Percentiles rank a stretch among this genome's conserved stretches.
phyloP scores from a whole-genome alignment of 2,113 vertebrate genomes.

The Agelaius tricolor region DNA sequence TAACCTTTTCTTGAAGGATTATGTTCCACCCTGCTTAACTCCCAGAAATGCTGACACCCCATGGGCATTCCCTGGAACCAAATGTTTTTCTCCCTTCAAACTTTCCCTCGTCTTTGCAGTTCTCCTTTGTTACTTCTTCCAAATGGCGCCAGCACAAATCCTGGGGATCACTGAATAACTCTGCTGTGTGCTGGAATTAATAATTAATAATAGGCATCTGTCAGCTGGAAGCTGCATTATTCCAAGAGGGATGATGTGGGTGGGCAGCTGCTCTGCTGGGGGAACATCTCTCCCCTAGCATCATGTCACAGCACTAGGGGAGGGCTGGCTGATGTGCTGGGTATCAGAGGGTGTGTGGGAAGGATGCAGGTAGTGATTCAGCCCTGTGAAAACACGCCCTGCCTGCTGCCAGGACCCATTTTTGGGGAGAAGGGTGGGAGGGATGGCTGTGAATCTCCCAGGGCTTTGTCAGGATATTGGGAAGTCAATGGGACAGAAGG shows the following conservation, averaged over 20 bases:
- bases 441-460: not conserved
- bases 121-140: not conserved
- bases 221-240: not conserved
- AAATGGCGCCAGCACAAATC: not conserved
- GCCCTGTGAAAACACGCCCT: not conserved
- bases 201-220: not conserved
- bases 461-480: not conserved
- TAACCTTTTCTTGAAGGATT: conserved; percentile 38
- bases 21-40: not conserved
- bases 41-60: not conserved
- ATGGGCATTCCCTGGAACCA: not conserved
- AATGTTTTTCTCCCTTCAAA: not conserved
- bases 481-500: not conserved
- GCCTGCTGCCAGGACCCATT: not conserved
- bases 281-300: not conserved
- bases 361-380: not conserved
- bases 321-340: not conserved
- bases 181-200: not conserved
- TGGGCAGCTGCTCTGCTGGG: not conserved
- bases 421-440: not conserved
- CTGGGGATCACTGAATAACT: not conserved
- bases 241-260: not conserved
- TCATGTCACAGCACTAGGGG: fast-evolving
- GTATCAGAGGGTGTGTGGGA: not conserved
- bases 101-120: not conserved